A percentile compares a stretch with the other conserved stretches of the same genome.
Evolutionary conservation across 2,888 invertebrate genomes (phyloP).

Genomic region (Omphaloscelis lunosa): DNA sequence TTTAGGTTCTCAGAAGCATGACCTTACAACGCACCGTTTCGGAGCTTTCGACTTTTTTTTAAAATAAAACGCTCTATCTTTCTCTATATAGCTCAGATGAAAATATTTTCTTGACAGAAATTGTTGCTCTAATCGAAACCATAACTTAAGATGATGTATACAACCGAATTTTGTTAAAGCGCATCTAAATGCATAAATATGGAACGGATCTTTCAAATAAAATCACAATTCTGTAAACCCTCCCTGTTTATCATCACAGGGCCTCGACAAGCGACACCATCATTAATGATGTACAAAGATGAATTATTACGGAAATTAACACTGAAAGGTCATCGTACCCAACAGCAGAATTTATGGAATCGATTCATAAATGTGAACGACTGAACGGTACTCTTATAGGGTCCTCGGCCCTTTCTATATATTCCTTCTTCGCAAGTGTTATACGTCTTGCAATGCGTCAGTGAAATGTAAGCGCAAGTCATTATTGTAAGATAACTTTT

Average conservation of each 20-base stretch:
- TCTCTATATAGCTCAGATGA: too few species aligned
- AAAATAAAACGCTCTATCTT: too few species aligned
- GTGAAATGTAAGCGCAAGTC: too few species aligned
- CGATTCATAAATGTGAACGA: constrained; percentile 34
- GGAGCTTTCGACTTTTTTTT: too few species aligned
- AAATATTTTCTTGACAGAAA: too few species aligned
- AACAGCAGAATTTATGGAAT: constrained; percentile 33
- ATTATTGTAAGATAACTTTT: not conserved
- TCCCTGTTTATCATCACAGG: not conserved
- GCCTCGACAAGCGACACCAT: constrained; percentile 18
- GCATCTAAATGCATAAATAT: not conserved
- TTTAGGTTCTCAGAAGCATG: too few species aligned
- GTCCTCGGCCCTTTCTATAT: not conserved
- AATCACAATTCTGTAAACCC: constrained; percentile 13
- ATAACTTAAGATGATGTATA: too few species aligned
- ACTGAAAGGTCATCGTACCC: constrained; percentile 27
- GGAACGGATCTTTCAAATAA: not conserved
- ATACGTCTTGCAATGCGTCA: not conserved
- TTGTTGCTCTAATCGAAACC: too few species aligned
- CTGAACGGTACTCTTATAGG: not conserved
- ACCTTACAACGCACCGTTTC: too few species aligned
- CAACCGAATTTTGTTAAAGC: not conserved
- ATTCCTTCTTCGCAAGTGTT: not conserved
- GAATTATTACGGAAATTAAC: constrained; percentile 57
- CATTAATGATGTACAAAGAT: constrained; percentile 53